Conservation (phyloP, 2,797 vertebrate genomes). For the Neostethus bicornis region DNA sequence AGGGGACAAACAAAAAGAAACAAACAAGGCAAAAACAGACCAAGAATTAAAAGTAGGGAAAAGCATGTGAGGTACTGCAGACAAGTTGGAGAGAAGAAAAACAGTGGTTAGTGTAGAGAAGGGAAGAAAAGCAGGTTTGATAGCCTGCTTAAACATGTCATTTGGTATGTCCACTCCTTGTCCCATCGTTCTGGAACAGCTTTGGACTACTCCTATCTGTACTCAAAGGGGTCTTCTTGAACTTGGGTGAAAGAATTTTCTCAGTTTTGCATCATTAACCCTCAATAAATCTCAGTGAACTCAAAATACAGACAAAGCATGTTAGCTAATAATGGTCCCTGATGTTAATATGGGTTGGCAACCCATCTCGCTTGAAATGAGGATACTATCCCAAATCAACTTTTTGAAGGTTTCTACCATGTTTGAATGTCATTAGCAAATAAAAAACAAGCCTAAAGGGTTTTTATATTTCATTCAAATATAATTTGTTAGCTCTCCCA, state of each 20-base stretch:
- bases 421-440: no score
- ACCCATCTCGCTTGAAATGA: no score
- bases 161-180: conserved; percentile 20
- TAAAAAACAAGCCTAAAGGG: no score
- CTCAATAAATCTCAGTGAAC: conserved; percentile 4
- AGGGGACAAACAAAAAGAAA: conserved; percentile 67
- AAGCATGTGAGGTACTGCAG: conserved; percentile 30
- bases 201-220: conserved; percentile 42
- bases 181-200: conserved; percentile 36
- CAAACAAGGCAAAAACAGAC: conserved; percentile 66
- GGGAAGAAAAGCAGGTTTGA: conserved; percentile 21
- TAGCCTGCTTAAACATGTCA: conserved; percentile 24
- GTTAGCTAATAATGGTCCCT: no score
- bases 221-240: conserved; percentile 14
- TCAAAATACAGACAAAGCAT: neutral
- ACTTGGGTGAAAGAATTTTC: conserved; percentile 10
- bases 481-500: no score
- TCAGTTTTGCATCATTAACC: conserved; percentile 7
- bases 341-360: no score
- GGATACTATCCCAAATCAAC: no score
- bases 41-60: conserved; percentile 63
- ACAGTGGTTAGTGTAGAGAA: conserved; percentile 50
- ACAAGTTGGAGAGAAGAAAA: conserved; percentile 55
- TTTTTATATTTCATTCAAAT: no score
- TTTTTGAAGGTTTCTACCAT: no score